phyloP scores from a whole-genome alignment of 2,797 vertebrate genomes.

The Sebastes jordani region DNA sequence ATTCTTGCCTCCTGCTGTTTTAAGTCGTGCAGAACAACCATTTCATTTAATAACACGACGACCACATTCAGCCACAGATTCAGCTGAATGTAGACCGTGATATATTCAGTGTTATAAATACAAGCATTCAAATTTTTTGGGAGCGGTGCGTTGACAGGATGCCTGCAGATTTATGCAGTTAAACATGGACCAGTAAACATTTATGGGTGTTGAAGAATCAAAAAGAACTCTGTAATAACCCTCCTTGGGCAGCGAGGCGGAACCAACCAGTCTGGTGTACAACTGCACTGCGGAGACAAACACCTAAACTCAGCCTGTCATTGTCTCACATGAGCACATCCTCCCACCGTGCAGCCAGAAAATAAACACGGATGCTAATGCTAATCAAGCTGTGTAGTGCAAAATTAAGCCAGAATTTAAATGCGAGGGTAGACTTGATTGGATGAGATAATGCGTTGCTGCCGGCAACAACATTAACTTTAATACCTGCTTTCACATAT shows the following conservation, averaged over 20 bases:
- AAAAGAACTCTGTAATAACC: conserved; percentile 51
- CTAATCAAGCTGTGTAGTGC: background rate
- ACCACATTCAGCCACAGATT: background rate
- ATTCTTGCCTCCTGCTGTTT: too few relatives aligned
- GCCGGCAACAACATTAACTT: background rate
- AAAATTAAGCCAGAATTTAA: background rate
- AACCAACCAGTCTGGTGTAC: conserved; percentile 33
- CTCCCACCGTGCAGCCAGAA: background rate
- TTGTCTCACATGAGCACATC: conserved; percentile 11
- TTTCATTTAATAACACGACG: background rate
- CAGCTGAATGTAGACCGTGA: background rate
- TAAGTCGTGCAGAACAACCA: background rate
- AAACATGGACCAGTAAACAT: conserved; percentile 26
- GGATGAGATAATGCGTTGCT: background rate
- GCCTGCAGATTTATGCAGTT: conserved; percentile 13
- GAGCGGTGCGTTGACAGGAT: conserved; percentile 7
- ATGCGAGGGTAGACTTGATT: background rate
- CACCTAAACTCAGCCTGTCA: conserved; percentile 28
- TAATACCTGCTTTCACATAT: background rate
- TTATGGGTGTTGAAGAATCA: conserved; percentile 43
- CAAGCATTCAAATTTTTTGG: conserved; percentile 8
- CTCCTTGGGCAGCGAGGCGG: conserved; percentile 30
- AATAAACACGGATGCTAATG: background rate
- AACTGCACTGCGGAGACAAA: conserved; percentile 39
- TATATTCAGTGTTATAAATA: conserved; percentile 17